Conservation (phyloP, 2,797 vertebrate species). For the Pteronotus mesoamericanus region DNA sequence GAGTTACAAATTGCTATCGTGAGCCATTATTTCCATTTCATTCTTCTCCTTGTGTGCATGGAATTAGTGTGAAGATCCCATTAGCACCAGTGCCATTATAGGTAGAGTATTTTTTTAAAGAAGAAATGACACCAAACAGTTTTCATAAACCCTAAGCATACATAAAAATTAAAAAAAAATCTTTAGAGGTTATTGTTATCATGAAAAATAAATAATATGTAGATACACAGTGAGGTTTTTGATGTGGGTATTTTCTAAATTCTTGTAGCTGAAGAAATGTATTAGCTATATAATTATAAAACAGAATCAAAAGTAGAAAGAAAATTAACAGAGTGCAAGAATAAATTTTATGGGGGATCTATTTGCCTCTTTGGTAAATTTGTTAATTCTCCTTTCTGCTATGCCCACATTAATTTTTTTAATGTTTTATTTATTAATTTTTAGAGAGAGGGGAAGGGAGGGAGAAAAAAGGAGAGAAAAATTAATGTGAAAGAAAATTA, state of each 20-base stretch:
- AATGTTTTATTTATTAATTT: not conserved
- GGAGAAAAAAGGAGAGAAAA: not conserved
- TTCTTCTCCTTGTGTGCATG: slow-evolving; percentile 14
- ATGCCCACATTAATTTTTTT: not conserved
- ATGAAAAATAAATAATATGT: slow-evolving; percentile 23
- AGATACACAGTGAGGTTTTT: not conserved
- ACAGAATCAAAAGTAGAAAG: not conserved
- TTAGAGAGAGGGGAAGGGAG: not conserved
- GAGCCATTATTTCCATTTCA: slow-evolving; percentile 59
- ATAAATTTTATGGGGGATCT: not conserved
- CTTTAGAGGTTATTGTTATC: not conserved
- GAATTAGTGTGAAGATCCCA: slow-evolving; percentile 54
- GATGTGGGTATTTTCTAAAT: not conserved
- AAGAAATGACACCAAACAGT: slow-evolving; percentile 29
- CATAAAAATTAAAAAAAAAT: not conserved
- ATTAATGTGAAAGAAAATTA: not conserved
- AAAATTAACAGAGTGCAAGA: not conserved
- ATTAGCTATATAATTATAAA: not conserved
- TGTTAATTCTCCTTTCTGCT: not conserved
- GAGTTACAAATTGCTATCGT: slow-evolving; percentile 59
- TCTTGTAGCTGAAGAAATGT: not conserved
- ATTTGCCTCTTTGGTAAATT: not conserved
- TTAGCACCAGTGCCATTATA: slow-evolving; percentile 25
- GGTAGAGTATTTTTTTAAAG: not conserved
- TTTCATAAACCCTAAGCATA: not conserved